phyloP scores from a whole-genome alignment of 2,797 vertebrate species.

The Thalassophryne amazonica region DNA sequence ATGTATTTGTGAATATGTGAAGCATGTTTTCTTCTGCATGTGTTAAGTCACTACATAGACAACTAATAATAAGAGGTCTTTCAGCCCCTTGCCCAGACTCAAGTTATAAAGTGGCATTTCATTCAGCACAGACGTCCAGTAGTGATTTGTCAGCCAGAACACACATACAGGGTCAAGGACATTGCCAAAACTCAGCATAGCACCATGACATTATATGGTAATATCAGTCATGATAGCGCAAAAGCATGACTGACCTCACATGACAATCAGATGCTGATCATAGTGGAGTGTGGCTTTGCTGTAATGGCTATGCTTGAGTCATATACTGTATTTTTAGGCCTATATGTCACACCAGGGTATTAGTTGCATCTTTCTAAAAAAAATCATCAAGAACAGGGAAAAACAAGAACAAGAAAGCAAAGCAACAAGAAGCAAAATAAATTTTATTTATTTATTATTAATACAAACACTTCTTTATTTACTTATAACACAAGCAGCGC shows the following conservation, averaged over 20 bases:
- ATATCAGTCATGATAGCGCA: slow-evolving; percentile 9
- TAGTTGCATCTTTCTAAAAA: too few relatives aligned
- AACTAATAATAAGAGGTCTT: slow-evolving; percentile 1
- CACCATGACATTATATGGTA: slow-evolving; percentile 46
- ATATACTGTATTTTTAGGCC: too few relatives aligned
- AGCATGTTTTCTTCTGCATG: neutral
- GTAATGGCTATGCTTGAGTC: too few relatives aligned
- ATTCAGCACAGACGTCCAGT: neutral
- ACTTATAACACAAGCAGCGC: too few relatives aligned
- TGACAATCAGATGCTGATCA: slow-evolving; percentile 18
- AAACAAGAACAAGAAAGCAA: too few relatives aligned
- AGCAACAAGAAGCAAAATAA: too few relatives aligned
- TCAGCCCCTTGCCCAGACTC: neutral
- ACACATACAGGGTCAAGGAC: slow-evolving; percentile 35
- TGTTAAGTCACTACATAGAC: neutral
- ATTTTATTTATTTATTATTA: too few relatives aligned
- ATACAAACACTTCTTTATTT: too few relatives aligned
- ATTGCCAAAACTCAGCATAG: slow-evolving; percentile 4
- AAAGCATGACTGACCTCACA: slow-evolving; percentile 9
- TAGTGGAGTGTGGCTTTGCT: neutral
- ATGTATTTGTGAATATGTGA: neutral
- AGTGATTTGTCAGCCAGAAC: neutral
- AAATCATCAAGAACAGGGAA: too few relatives aligned
- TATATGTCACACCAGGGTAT: too few relatives aligned
- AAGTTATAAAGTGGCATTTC: neutral